These are phyloP conservation scores for Cherax quadricarinatus DNA, from an alignment of 1,140 invertebrate genomes.

Conservation along the genomic window DNA sequence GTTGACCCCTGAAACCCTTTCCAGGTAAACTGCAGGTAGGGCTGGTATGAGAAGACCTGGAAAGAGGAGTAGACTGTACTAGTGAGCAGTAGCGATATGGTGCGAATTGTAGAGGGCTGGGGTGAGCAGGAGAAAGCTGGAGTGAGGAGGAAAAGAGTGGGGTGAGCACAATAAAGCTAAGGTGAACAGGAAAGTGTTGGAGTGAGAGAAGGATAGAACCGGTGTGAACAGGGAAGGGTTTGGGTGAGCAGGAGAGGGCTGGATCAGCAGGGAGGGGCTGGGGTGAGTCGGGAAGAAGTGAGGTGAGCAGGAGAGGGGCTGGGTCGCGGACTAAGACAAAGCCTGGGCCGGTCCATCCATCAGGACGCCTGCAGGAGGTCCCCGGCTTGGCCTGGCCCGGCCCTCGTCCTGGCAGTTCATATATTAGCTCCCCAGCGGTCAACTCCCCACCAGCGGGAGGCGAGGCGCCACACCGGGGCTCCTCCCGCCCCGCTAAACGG, in stretches of 20 bases:
- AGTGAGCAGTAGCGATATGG: too few relatives aligned
- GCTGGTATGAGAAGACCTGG: too few relatives aligned
- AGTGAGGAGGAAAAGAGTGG: too few relatives aligned
- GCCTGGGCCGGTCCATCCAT: conserved; percentile 41
- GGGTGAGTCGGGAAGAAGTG: not conserved
- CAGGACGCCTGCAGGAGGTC: conserved; percentile 45
- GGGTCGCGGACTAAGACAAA: conserved; percentile 42
- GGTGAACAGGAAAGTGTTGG: conserved; percentile 8
- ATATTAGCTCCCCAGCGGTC: conserved; percentile 49
- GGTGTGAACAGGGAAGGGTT: not conserved
- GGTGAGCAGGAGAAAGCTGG: too few relatives aligned
- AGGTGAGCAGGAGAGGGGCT: not conserved
- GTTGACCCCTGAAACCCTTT: too few relatives aligned
- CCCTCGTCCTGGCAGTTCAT: conserved; percentile 49
- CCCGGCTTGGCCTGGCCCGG: conserved; percentile 16
- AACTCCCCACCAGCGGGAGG: conserved; percentile 50
- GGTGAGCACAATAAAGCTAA: not conserved
- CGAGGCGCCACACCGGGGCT: conserved; percentile 26
- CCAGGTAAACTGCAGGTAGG: too few relatives aligned
- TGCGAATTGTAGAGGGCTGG: too few relatives aligned
- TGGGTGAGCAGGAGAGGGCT: not conserved
- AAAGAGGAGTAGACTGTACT: too few relatives aligned
- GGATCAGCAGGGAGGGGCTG: not conserved
- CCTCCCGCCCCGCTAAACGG: conserved; percentile 6
- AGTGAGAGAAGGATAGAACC: conserved; percentile 12